These are phyloP conservation scores for Antitype chi DNA, from an alignment of 2,888 invertebrate genomes.

Conservation along the genomic window DNA sequence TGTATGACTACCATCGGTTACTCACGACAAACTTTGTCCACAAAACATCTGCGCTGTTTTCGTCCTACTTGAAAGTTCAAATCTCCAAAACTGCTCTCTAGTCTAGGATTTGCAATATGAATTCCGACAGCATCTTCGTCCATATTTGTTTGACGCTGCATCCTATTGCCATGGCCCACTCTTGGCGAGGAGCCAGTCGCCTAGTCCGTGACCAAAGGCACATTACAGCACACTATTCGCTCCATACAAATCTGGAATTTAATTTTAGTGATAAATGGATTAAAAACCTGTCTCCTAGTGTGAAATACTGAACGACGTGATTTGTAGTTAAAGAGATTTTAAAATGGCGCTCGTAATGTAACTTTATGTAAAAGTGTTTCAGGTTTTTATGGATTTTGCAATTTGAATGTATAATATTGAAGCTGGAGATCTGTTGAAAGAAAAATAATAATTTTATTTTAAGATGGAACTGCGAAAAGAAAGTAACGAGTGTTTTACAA, in stretches of 20 bases:
- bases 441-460: constrained; percentile 22
- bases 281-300: constrained; percentile 67
- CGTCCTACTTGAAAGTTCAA: constrained; percentile 12
- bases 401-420: constrained; percentile 32
- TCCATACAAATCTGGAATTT: constrained; percentile 65
- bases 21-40: constrained; percentile 25
- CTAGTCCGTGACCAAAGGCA: constrained; percentile 64
- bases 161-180: constrained; percentile 51
- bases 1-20: not conserved
- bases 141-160: constrained; percentile 64
- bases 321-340: constrained; percentile 48
- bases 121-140: constrained; percentile 51
- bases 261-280: constrained; percentile 74
- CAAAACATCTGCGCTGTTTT: constrained; percentile 36
- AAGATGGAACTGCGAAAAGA: constrained; percentile 6
- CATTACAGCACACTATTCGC: constrained; percentile 62
- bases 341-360: constrained; percentile 24
- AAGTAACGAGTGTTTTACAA: not conserved
- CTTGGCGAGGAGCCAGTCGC: constrained; percentile 69
- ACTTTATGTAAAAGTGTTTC: constrained; percentile 35
- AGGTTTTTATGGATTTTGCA: constrained; percentile 32
- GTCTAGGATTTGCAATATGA: constrained; percentile 39
- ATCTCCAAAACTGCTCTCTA: constrained; percentile 31
- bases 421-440: not conserved
- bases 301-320: constrained; percentile 64